Conservation (phyloP, 2,113 vertebrate genomes). For the Myrmophylax atrothorax region DNA sequence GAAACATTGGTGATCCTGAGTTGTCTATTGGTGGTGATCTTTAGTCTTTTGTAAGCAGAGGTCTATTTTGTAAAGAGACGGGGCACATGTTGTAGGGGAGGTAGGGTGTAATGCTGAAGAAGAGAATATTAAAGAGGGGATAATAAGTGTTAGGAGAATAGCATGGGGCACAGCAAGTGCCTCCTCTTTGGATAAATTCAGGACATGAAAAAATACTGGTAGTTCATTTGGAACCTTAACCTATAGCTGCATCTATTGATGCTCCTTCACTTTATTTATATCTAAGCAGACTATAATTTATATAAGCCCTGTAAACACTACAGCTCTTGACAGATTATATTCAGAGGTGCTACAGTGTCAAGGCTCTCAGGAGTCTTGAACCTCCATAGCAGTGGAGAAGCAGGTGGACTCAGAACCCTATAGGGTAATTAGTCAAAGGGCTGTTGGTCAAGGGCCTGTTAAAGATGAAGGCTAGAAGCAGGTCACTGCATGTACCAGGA, state of each 20-base stretch:
- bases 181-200: not conserved
- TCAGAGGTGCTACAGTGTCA: not conserved
- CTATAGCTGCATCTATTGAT: not conserved
- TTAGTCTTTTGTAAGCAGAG: not conserved
- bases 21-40: not conserved
- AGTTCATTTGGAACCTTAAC: not conserved
- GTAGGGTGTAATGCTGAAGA: not conserved
- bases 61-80: not conserved
- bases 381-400: too few species aligned
- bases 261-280: not conserved
- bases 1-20: not conserved
- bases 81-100: not conserved
- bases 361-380: not conserved
- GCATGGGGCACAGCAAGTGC: not conserved
- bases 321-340: not conserved
- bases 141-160: not conserved
- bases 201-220: not conserved
- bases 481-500: not conserved
- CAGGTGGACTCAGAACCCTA: too few species aligned
- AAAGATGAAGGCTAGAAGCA: not conserved
- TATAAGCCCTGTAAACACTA: not conserved
- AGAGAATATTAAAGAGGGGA: not conserved
- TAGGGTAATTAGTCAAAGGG: too few species aligned
- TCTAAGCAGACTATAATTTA: not conserved
- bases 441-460: too few species aligned